These are phyloP conservation scores for Anarsia innoxiella DNA, from an alignment of 2,888 invertebrate species.

Conservation along the genomic window DNA sequence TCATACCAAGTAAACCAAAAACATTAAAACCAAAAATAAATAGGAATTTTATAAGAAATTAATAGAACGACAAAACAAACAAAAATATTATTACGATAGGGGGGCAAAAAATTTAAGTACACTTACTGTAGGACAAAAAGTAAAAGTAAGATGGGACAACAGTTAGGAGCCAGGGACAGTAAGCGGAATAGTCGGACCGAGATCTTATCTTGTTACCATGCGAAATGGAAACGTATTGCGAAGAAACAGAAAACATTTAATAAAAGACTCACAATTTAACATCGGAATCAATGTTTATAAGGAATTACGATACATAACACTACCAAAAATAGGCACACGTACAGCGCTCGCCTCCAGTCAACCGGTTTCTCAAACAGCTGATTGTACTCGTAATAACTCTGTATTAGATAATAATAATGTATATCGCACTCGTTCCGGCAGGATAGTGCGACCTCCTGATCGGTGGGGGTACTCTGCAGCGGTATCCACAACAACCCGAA, in stretches of 20 bases:
- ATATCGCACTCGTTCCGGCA: not conserved
- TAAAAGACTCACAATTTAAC: not conserved
- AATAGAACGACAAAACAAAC: not conserved
- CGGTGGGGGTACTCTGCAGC: not conserved
- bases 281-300: too few relatives aligned
- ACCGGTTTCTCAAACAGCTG: too few relatives aligned
- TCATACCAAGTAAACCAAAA: not conserved
- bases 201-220: not conserved
- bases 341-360: too few relatives aligned
- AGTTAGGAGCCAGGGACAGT: not conserved
- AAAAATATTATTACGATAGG: constrained; percentile 2
- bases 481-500: not conserved
- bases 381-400: too few relatives aligned
- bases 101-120: not conserved
- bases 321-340: too few relatives aligned
- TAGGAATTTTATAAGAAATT: not conserved
- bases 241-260: not conserved
- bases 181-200: not conserved
- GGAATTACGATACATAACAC: too few relatives aligned
- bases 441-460: not conserved
- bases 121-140: not conserved
- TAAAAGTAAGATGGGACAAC: not conserved
- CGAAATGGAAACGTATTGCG: not conserved
- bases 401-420: not conserved
- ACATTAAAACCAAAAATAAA: not conserved